phyloP scores from a whole-genome alignment of 2,113 vertebrate species.

The Sakesphorus luctuosus region DNA sequence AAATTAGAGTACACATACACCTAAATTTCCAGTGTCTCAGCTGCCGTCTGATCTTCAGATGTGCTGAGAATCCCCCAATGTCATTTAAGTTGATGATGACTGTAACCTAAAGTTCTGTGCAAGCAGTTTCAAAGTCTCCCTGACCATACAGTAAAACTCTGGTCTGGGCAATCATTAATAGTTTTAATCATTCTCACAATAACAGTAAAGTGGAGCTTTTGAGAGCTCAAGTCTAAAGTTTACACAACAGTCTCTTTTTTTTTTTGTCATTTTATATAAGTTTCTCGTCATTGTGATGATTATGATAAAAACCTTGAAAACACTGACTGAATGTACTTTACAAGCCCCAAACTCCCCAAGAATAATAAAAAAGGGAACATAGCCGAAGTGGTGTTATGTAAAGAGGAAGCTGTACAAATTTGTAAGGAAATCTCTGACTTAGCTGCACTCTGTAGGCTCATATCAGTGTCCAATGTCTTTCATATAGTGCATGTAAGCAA shows the following conservation, averaged over 20 bases:
- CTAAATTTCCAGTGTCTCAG: background rate
- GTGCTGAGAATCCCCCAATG: background rate
- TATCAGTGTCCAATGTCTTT: background rate
- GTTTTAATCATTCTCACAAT: background rate
- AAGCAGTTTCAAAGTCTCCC: background rate
- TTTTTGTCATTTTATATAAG: background rate
- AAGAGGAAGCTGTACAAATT: background rate
- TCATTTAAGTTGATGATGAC: background rate
- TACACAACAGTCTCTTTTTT: background rate
- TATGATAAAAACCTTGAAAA: background rate
- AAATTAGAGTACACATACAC: background rate
- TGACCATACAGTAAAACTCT: background rate
- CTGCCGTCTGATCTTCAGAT: background rate
- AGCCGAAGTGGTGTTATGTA: background rate
- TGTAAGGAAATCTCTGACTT: background rate
- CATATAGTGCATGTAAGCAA: background rate
- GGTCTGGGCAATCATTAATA: background rate
- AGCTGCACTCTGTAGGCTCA: background rate
- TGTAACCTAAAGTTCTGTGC: background rate
- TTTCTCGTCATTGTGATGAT: background rate
- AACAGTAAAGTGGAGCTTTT: background rate
- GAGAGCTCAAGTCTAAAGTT: background rate
- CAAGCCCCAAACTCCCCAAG: background rate
- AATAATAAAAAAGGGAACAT: background rate
- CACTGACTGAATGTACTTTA: background rate